These are phyloP conservation scores for Psittacula cyanocephala DNA, from an alignment of 2,113 vertebrate species.

Conservation along the genomic window DNA sequence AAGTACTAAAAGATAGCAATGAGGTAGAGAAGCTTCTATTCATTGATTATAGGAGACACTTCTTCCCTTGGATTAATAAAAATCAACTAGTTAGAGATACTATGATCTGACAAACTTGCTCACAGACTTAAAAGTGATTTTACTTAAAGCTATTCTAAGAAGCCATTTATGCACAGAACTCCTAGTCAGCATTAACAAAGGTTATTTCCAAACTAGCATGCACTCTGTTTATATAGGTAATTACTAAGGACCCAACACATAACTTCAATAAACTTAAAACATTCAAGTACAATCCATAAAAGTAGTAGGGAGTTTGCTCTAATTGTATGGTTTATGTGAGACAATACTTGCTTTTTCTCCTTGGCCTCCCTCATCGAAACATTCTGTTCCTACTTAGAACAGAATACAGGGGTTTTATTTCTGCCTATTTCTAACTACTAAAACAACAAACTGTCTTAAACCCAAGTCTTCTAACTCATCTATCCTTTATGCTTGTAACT, in stretches of 20 bases:
- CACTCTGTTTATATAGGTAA: neutral
- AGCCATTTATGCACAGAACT: neutral
- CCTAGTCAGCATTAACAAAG: neutral
- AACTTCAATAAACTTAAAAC: neutral
- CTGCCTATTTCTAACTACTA: neutral
- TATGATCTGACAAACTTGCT: neutral
- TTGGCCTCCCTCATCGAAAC: neutral
- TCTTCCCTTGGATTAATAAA: neutral
- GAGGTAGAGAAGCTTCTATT: neutral
- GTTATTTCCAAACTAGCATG: neutral
- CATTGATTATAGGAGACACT: neutral
- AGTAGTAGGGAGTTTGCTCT: neutral
- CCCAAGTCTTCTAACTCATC: neutral
- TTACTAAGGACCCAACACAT: neutral
- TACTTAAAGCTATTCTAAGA: neutral
- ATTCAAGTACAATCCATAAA: neutral
- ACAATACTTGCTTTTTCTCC: neutral
- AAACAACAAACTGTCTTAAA: neutral
- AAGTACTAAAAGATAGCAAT: neutral
- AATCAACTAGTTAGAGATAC: neutral
- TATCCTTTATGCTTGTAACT: neutral
- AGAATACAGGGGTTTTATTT: neutral
- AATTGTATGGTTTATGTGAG: fast-evolving
- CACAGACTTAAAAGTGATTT: neutral
- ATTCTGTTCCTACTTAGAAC: neutral